Evolutionary conservation across 2,888 invertebrate species (phyloP).

Genomic region (Drosophila neotestacea): DNA sequence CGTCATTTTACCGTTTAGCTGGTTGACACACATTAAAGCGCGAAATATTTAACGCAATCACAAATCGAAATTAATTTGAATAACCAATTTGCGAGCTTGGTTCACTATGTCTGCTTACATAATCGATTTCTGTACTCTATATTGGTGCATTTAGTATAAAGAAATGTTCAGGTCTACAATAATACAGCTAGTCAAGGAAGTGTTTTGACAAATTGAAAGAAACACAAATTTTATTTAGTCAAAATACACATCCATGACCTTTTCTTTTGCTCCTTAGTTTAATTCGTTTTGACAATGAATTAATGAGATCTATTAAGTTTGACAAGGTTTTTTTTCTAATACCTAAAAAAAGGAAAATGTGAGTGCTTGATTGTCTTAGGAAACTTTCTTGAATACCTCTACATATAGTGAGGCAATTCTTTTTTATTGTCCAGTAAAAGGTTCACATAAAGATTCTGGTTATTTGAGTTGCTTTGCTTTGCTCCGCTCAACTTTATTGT

Average conservation of each 20-base stretch:
- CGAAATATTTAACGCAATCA: conserved; percentile 55
- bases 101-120: conserved; percentile 54
- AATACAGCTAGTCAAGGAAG: conserved; percentile 2
- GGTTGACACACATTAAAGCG: conserved; percentile 61
- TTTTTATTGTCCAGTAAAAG: conserved; percentile 47
- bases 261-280: too few relatives aligned
- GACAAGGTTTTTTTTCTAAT: neutral
- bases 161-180: conserved; percentile 9
- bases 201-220: neutral
- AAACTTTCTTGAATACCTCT: neutral
- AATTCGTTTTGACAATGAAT: too few relatives aligned
- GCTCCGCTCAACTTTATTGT: conserved; percentile 39
- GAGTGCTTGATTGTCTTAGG: neutral
- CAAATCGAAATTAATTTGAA: conserved; percentile 65
- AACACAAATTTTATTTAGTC: neutral
- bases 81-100: conserved; percentile 67
- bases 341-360: neutral
- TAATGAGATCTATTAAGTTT: neutral
- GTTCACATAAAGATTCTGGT: conserved; percentile 34
- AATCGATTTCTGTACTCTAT: conserved; percentile 37
- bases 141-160: neutral
- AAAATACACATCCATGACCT: neutral
- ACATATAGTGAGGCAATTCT: neutral
- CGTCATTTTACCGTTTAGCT: conserved; percentile 24
- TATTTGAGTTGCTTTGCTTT: conserved; percentile 21